Conservation (phyloP, 1,140 invertebrate species). For the Plectus sambesii region DNA sequence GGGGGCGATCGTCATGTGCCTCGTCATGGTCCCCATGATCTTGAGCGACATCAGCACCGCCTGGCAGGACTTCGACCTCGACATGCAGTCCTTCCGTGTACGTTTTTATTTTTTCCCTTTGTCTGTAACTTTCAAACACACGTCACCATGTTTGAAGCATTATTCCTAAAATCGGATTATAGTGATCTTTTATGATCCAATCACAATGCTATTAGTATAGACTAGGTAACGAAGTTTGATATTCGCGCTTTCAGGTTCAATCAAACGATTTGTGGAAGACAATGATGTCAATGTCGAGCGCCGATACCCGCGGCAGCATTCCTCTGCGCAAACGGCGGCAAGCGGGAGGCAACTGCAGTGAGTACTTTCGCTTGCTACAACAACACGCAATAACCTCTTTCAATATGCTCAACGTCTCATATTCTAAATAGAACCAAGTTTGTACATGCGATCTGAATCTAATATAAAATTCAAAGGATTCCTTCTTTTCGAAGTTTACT, state of each 20-base stretch:
- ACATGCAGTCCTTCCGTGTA: conserved; percentile 30
- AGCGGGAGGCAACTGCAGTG: conserved; percentile 26
- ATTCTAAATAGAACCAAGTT: too few species aligned
- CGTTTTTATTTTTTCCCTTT: too few species aligned
- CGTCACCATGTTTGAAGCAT: too few species aligned
- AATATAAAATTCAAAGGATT: too few species aligned
- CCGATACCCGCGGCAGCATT: conserved; percentile 23
- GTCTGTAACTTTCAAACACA: neutral
- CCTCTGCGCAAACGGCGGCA: conserved; percentile 32
- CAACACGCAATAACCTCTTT: neutral
- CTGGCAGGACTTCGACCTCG: conserved; percentile 22
- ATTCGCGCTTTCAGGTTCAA: conserved; percentile 17
- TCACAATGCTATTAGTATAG: too few species aligned
- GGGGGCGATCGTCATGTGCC: conserved; percentile 17
- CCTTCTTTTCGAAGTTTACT: too few species aligned
- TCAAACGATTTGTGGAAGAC: conserved; percentile 30
- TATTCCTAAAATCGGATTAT: too few species aligned
- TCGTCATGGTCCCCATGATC: conserved; percentile 20
- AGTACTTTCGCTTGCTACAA: conserved; percentile 10
- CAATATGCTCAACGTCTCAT: conserved; percentile 9
- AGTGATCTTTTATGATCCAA: too few species aligned
- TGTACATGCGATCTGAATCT: too few species aligned
- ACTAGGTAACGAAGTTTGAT: too few species aligned
- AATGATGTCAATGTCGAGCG: conserved; percentile 33
- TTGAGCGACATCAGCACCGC: conserved; percentile 18